Base-by-base conservation (phyloP, 1,140 invertebrate species). In the Lasaia peninsularis region DNA sequence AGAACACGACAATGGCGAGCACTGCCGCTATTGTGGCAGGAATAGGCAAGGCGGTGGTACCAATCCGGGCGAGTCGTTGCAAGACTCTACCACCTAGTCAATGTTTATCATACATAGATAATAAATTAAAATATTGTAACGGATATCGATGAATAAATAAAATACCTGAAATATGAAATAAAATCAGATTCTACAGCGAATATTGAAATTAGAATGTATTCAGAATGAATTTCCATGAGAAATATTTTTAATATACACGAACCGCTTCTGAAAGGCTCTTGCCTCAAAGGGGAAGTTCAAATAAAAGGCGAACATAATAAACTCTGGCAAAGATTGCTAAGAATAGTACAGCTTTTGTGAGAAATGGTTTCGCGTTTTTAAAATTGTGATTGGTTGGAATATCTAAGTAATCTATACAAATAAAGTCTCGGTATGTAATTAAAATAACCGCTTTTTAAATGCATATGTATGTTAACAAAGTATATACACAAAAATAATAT, bases 161-260 rank as follows among this genome's bases (percentile, higher is more conserved):
- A 44, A 44, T 10, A 2, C 10, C 16, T 10, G 16, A 44, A 20
- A 44, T 8, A 44, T 44, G 10, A 44, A 44, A 3, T 20, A 20
- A 56, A 48, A 59, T 53, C 37, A 18, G 37, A 50, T 48, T 37
- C 32, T 51, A 53, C 58, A 10, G 62, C 56, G 49, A 64, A 58
- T 63, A 60, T 65, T 60, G 52, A 62, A 58, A 60, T 56, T 33
- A 33, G 52, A 28, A 34, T 65, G 61, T 50, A 34, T 60, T 54
- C 62, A 60, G 52, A 65, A 74, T 62, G 62, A 66, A 67, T 68
- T 62, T 63, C 58, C 62, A 56, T 60, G 62, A 52, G 59, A 71
- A 75, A 71, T 69, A 67, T 71, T 75, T 69, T 71, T 73, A 73
- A 77, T 77, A 77, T 68, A 63, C 62, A 58, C 58, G 58, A 64